Percentiles rank a stretch among this genome's conserved stretches.
Conservation (phyloP, 1,140 invertebrate species). For the Ptiloglossa arizonensis region DNA sequence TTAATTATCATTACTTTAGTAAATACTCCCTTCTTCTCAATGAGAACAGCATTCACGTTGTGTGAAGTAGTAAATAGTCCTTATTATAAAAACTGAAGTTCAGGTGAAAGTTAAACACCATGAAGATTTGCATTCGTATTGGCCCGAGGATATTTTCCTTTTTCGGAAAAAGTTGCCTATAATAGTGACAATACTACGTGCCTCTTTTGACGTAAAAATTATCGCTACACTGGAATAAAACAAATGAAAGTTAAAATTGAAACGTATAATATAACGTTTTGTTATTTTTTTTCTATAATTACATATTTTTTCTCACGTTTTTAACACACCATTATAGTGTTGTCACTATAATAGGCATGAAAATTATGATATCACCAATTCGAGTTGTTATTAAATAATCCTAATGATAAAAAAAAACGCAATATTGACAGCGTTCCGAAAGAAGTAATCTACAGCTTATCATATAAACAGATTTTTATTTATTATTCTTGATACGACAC, state of each 20-base stretch:
- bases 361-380: background rate
- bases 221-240: background rate
- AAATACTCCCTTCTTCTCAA: constrained; percentile 48
- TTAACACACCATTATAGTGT: background rate
- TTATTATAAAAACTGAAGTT: constrained; percentile 25
- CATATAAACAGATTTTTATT: constrained; percentile 28
- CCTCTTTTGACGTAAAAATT: background rate
- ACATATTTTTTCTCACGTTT: background rate
- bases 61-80: constrained; percentile 16
- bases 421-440: background rate
- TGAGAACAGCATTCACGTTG: constrained; percentile 7
- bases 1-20: constrained; percentile 57
- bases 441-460: constrained; percentile 15
- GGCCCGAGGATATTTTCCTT: background rate
- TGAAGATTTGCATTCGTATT: constrained; percentile 1
- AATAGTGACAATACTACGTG: constrained; percentile 1
- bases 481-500: constrained; percentile 4
- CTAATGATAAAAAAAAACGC: too few relatives aligned
- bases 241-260: background rate
- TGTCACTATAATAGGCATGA: background rate
- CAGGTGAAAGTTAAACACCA: background rate
- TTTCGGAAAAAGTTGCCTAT: constrained; percentile 2
- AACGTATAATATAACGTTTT: too few relatives aligned
- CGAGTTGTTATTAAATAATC: background rate
- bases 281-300: background rate